Evolutionary conservation across 2,888 invertebrate genomes (phyloP).

Genomic region (Sarcophaga caerulescens): DNA sequence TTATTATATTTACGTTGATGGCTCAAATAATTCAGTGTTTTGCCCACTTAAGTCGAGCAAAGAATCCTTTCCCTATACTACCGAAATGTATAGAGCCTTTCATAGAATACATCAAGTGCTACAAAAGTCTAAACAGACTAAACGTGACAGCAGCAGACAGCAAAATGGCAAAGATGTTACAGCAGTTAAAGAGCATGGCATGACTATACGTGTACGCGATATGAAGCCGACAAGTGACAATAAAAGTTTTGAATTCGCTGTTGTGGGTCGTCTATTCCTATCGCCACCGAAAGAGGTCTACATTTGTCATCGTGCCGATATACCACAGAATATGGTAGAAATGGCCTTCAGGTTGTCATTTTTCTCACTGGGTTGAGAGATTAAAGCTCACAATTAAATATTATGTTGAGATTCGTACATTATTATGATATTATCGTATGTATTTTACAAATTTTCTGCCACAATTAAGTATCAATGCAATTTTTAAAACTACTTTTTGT

Average conservation of each 20-base stretch:
- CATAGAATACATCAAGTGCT: conserved; percentile 88
- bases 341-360: conserved; percentile 90
- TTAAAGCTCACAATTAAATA: too few species aligned
- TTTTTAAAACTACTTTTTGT: background rate
- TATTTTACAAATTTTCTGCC: too few species aligned
- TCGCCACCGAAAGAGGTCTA: conserved; percentile 91
- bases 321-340: conserved; percentile 94
- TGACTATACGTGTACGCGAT: conserved; percentile 84
- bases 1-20: conserved; percentile 77
- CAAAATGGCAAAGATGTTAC: conserved; percentile 81
- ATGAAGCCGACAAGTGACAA: conserved; percentile 75
- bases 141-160: conserved; percentile 50
- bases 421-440: background rate
- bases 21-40: conserved; percentile 73
- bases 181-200: conserved; percentile 92
- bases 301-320: conserved; percentile 92
- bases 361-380: conserved; percentile 75
- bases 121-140: conserved; percentile 82
- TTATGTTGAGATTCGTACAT: background rate
- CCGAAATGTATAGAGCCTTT: conserved; percentile 87
- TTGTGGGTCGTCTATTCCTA: conserved; percentile 87
- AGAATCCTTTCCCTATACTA: conserved; percentile 83
- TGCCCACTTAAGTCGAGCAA: conserved; percentile 75
- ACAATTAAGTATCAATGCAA: background rate
- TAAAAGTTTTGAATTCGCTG: conserved; percentile 76